These are phyloP conservation scores for Drosophila subsilvestris DNA, from an alignment of 2,888 invertebrate genomes.

Conservation along the genomic window DNA sequence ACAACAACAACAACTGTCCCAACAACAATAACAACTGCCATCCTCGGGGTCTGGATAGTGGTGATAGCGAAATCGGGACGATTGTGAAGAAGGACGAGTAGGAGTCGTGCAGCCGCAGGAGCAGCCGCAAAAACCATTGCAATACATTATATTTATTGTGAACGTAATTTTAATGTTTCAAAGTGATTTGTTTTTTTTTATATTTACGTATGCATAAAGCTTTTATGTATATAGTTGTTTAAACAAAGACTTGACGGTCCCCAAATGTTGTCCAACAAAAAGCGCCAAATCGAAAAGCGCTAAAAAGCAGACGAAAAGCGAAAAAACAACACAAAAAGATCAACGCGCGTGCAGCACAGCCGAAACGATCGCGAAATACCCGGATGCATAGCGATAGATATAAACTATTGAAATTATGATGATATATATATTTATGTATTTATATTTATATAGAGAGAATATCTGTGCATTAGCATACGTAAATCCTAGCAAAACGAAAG, in stretches of 20 bases:
- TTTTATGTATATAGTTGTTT: slow-evolving; percentile 50
- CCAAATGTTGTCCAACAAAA: slow-evolving; percentile 43
- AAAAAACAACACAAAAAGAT: slow-evolving; percentile 35
- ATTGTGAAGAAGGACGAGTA: slow-evolving; percentile 17
- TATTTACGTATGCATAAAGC: slow-evolving; percentile 27
- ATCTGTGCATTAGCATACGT: slow-evolving; percentile 64
- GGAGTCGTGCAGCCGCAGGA: slow-evolving; percentile 5
- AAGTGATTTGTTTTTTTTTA: slow-evolving; percentile 62
- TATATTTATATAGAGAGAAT: slow-evolving; percentile 33
- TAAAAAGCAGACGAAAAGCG: slow-evolving; percentile 30
- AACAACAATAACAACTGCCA: slow-evolving; percentile 26
- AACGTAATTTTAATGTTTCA: slow-evolving; percentile 54
- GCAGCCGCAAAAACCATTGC: slow-evolving; percentile 37
- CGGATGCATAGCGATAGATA: slow-evolving; percentile 47
- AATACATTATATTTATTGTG: slow-evolving; percentile 67
- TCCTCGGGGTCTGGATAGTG: slow-evolving; percentile 25
- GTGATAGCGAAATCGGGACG: slow-evolving; percentile 47
- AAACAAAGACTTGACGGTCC: slow-evolving; percentile 52
- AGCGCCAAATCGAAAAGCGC: slow-evolving; percentile 14
- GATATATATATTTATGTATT: slow-evolving; percentile 27
- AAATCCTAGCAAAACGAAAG: slow-evolving; percentile 39
- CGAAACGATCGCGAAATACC: slow-evolving; percentile 49
- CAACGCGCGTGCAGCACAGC: slow-evolving; percentile 55
- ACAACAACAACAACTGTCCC: slow-evolving; percentile 36
- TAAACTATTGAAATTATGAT: slow-evolving; percentile 31